Base-by-base conservation (phyloP, 2,797 vertebrate species). In the Eleutherodactylus coqui region DNA sequence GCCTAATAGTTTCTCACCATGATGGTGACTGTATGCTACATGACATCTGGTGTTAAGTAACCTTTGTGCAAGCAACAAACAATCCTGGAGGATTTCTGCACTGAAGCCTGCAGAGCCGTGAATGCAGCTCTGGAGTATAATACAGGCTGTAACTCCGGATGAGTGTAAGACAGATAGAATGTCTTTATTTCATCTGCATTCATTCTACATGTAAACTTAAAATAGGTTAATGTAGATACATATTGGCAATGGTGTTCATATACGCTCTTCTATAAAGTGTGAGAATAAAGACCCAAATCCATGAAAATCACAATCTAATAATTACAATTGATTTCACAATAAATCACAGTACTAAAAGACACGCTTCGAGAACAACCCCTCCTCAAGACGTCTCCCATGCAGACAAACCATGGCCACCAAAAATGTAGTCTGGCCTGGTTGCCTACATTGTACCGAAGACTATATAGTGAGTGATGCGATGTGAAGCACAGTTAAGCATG, bases 401-500 rank as follows among this genome's bases (percentile, higher is more conserved):
- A 62, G 38, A 43, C 11, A 32, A 64, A 29, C n/a, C 77, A 32
- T 79, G 77, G 36, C 36, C 36, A 27, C 24, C 7, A 21, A 14
- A 62, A 19, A 19, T 45, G 16, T 64, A 17, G 27, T 47, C 64
- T 45, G 38, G 55, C 21, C n/a, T 29, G 55, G 2, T 79, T 27
- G n/a, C 34, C 36, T 27, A 17, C 7, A 41, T 60, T 27, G 36
- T 49, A 38, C 38, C 11, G 17, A 79, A 41, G 70, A 29, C 27
- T 45, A 45, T 45, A 43, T 41, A 41, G 53, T 45, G 32, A 41
- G 53, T 45, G 32, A 58, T 38, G 32, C 4, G n/a, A 36, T 41
- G 11, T 41, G 53, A 60, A 79, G 49, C 29, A 41, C 51, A 62
- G 38, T 45, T 79, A 62, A n/a, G 55, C 45, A 64, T 64, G 77